These are phyloP conservation scores for Engraulis encrasicolus DNA, from an alignment of 2,113 vertebrate species.

Conservation along the genomic window DNA sequence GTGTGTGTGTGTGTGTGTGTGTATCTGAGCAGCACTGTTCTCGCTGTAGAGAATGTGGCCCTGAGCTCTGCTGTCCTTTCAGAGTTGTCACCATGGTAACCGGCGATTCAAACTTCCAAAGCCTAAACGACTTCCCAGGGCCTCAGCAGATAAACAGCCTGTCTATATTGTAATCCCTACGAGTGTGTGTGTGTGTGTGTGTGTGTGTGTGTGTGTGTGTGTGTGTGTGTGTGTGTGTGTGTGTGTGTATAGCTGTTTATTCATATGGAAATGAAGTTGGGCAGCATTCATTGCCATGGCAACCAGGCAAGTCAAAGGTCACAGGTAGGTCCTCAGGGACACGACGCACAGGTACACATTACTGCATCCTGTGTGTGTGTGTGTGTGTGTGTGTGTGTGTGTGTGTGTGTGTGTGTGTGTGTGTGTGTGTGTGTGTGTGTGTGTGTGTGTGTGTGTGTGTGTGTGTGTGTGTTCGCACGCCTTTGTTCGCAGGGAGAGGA, in stretches of 20 bases:
- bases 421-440: not conserved
- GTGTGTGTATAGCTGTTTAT: not conserved
- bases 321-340: not conserved
- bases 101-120: not conserved
- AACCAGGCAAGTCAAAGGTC: not conserved
- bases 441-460: not conserved
- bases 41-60: not conserved
- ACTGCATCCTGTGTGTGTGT: too few species aligned
- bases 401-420: not conserved
- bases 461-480: not conserved
- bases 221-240: not conserved
- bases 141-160: not conserved
- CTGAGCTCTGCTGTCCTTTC: too few species aligned
- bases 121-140: not conserved
- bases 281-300: constrained; percentile 7
- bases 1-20: too few species aligned
- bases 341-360: not conserved
- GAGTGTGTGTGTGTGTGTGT: not conserved
- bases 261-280: not conserved
- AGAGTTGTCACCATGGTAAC: not conserved
- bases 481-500: too few species aligned
- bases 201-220: not conserved
- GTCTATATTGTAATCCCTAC: not conserved
- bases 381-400: too few species aligned
- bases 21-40: not conserved